These are phyloP conservation scores for Dryadula phaetusa DNA, from an alignment of 2,888 invertebrate genomes.

Conservation along the genomic window DNA sequence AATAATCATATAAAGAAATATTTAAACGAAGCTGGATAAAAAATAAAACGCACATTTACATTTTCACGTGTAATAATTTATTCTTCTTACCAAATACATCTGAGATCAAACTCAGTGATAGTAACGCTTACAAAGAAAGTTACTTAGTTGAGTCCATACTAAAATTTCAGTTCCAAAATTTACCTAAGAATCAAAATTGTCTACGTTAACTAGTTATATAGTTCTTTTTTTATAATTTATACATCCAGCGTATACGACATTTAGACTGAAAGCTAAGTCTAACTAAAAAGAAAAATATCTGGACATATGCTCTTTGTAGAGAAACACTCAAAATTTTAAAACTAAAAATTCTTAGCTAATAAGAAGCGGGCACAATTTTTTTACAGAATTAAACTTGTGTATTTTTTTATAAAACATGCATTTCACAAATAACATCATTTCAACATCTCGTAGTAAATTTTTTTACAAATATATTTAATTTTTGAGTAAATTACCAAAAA, in stretches of 20 bases:
- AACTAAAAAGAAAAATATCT: not conserved
- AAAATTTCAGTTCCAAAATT: constrained; percentile 25
- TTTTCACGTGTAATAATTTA: constrained; percentile 70
- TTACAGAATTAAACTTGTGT: not conserved
- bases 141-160: constrained; percentile 47
- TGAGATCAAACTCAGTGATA: constrained; percentile 74
- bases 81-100: constrained; percentile 61
- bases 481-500: not conserved
- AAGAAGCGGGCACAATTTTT: not conserved
- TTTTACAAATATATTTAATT: not conserved
- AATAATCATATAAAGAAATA: no score
- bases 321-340: not conserved
- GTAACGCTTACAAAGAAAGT: constrained; percentile 54
- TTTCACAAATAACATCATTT: not conserved
- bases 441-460: not conserved
- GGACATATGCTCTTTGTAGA: not conserved
- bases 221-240: constrained; percentile 2
- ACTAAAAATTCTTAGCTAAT: not conserved
- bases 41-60: constrained; percentile 34
- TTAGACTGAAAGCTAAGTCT: not conserved
- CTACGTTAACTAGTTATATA: constrained; percentile 20
- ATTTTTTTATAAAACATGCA: not conserved
- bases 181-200: constrained; percentile 9
- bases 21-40: no score
- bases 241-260: constrained; percentile 35